Evolutionary conservation across 2,888 invertebrate genomes (phyloP), one percentile per base, ranked within the genome.

Genomic region (Andrena bicolor): DNA sequence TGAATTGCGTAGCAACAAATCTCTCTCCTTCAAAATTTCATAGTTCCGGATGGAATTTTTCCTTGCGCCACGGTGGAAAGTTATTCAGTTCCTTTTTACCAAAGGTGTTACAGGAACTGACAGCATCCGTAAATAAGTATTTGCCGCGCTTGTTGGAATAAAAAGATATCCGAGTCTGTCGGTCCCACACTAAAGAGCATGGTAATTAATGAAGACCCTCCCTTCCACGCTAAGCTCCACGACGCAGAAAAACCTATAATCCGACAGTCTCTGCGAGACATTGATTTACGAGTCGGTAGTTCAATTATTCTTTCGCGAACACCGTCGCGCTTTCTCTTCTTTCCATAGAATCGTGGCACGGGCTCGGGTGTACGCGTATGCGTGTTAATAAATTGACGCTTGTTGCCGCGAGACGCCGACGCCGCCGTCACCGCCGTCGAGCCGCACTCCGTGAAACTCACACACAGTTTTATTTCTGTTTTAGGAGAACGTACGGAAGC

Each of bases 401-500:
- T 66, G 58, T 69, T 28, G 23, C 49, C 10, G 13, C 48, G 10
- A 10, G 64, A 26, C 30, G 56, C 65, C n/a, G n/a, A n/a, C n/a
- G n/a, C n/a, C n/a, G n/a, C n/a, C n/a, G n/a, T n/a, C n/a, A n/a
- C n/a, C 41, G 35, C 10, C 41, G 53, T 30, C 23, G 26, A 30
- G 58, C 61, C 32, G 51, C 72, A 60, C 23, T 41, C 16, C 10
- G 16, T 30, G 48, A 71, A 53, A 68, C 80, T 79, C 66, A 78
- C 66, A 68, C 41, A 70, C 70, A 64, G 49, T 86, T 82, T 84
- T 82, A 83, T 78, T 85, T 93, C 94, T 88, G 86, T 94, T 94
- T 49, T 93, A 95, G 95, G 94, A 70, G 95, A 95, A 90, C 94
- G 94, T 81, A 94, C 95, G 89, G 96, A 96, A 92, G 95, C 96